These are phyloP conservation scores for Drosophila orosa DNA, from an alignment of 1,140 invertebrate genomes.

Conservation along the genomic window DNA sequence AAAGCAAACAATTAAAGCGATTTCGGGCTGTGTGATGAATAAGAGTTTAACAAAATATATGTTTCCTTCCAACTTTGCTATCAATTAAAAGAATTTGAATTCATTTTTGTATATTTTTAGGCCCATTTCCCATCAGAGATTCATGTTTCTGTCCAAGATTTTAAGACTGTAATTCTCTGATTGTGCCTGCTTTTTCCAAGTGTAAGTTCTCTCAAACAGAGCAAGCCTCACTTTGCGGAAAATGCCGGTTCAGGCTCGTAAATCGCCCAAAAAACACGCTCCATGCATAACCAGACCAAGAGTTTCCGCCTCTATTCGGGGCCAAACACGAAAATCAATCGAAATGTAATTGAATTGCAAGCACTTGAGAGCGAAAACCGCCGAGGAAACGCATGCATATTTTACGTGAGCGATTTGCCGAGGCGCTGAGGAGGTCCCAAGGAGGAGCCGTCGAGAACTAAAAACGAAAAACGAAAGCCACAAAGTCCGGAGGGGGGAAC, in stretches of 20 bases:
- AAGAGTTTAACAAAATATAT: not conserved
- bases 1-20: not conserved
- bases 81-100: not conserved
- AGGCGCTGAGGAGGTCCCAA: slow-evolving; percentile 25
- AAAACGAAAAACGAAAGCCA: slow-evolving; percentile 16
- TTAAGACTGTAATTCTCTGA: not conserved
- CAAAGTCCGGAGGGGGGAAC: slow-evolving; percentile 10
- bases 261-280: slow-evolving; percentile 41
- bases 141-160: not conserved
- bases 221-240: slow-evolving; percentile 10
- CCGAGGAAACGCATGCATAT: slow-evolving; percentile 79
- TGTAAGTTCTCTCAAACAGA: not conserved
- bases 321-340: slow-evolving; percentile 77
- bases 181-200: not conserved
- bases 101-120: not conserved
- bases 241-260: slow-evolving; percentile 35
- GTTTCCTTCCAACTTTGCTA: not conserved
- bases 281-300: slow-evolving; percentile 11
- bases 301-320: slow-evolving; percentile 32
- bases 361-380: slow-evolving; percentile 77
- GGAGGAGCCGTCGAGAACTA: slow-evolving; percentile 11
- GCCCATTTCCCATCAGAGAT: not conserved
- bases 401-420: slow-evolving; percentile 76
- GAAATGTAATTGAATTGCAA: slow-evolving; percentile 81
- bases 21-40: not conserved